Percentiles rank a stretch among this genome's conserved stretches.
Conservation (phyloP, 2,113 vertebrate species). For the Ochotona curzoniae region DNA sequence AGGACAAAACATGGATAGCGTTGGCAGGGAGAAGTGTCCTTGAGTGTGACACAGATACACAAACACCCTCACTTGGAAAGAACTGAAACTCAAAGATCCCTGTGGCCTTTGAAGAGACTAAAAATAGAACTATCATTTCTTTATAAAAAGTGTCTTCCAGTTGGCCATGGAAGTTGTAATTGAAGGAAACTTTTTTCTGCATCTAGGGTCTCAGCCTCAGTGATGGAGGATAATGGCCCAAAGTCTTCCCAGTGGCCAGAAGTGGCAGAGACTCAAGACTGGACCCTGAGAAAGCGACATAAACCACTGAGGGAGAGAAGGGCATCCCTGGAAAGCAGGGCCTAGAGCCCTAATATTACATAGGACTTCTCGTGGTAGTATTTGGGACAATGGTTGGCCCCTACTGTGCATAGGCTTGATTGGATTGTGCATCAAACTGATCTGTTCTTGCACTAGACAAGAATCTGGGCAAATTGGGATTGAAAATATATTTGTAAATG, state of each 20-base stretch:
- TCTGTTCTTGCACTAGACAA: not conserved
- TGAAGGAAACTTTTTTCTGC: conserved; percentile 26
- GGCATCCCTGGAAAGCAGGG: not conserved
- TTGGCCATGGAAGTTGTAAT: conserved; percentile 1
- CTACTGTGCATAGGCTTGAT: not conserved
- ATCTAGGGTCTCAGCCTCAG: not conserved
- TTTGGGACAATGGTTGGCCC: not conserved
- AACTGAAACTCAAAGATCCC: conserved; percentile 38
- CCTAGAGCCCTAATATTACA: not conserved
- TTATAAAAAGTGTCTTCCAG: conserved; percentile 1
- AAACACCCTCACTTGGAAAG: not conserved
- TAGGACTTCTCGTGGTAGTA: not conserved
- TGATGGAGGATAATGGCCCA: not conserved
- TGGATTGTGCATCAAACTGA: not conserved
- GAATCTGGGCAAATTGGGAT: not conserved
- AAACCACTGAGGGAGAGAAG: not conserved
- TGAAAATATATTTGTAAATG: not conserved
- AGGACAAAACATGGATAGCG: not conserved
- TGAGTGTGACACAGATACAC: not conserved
- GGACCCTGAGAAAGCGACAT: not conserved
- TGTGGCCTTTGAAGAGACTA: not conserved
- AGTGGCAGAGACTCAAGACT: not conserved
- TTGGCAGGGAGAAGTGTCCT: not conserved
- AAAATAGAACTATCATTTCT: conserved; percentile 56
- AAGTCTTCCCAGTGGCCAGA: not conserved